Conservation (phyloP, 2,797 vertebrate species). For the Falco concolor region DNA sequence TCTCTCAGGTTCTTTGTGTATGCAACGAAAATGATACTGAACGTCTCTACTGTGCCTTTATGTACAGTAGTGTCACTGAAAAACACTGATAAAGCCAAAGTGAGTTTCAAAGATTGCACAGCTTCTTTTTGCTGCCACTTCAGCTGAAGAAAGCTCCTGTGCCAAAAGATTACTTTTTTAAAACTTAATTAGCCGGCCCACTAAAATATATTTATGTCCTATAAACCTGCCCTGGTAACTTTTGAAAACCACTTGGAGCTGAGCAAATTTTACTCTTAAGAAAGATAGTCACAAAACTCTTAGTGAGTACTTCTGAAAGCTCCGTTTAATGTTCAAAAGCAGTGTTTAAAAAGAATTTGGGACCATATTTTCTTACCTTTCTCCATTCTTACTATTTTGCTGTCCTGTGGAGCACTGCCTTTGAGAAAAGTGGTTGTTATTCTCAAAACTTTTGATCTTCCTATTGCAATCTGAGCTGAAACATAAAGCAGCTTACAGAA, state of each 20-base stretch:
- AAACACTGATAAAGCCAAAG: background rate
- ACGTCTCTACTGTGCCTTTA: rapidly evolving
- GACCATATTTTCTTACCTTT: background rate
- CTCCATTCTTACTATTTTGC: background rate
- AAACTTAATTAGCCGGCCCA: background rate
- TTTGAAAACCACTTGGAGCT: background rate
- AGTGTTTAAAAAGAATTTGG: background rate
- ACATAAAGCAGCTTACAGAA: background rate
- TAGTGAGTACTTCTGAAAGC: background rate
- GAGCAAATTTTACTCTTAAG: background rate
- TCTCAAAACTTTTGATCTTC: background rate
- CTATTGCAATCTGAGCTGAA: background rate
- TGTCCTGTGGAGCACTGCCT: background rate
- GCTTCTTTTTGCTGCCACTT: background rate
- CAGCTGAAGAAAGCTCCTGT: background rate
- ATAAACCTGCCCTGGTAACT: background rate
- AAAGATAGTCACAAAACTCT: background rate
- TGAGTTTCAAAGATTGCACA: background rate
- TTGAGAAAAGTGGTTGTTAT: background rate
- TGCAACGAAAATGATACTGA: background rate
- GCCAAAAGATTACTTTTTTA: background rate
- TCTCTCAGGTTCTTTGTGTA: background rate
- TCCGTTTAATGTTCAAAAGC: background rate
- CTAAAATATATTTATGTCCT: background rate
- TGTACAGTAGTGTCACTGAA: background rate